Percentiles rank a stretch among this genome's conserved stretches.
These are phyloP conservation scores for Athalia circularis DNA, from an alignment of 2,888 invertebrate genomes.

Conservation along the genomic window DNA sequence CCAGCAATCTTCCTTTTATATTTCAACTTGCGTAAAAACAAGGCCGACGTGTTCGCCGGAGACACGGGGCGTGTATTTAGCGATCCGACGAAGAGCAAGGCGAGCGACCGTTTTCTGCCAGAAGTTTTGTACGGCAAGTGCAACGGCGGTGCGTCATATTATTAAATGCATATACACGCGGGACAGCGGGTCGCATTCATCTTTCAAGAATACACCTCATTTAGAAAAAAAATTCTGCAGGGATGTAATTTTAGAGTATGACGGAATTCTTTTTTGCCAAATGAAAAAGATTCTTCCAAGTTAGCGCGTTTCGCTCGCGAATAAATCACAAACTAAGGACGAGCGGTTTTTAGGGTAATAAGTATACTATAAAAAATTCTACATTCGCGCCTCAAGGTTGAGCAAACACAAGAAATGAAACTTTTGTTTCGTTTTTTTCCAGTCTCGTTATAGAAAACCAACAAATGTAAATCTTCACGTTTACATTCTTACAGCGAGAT, in stretches of 20 bases:
- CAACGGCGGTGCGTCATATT: too few species aligned
- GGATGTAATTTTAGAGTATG: conserved; percentile 57
- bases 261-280: conserved; percentile 47
- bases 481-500: conserved; percentile 5
- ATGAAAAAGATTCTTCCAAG: conserved; percentile 33
- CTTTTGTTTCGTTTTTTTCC: not conserved
- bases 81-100: conserved; percentile 16
- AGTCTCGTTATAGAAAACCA: conserved; percentile 34
- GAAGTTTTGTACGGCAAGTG: conserved; percentile 40
- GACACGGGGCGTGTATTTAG: conserved; percentile 42
- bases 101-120: not conserved
- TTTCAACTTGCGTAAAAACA: conserved; percentile 22
- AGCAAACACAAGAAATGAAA: conserved; percentile 4
- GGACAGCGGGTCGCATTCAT: conserved; percentile 57
- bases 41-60: conserved; percentile 14
- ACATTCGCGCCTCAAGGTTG: not conserved
- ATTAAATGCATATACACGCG: too few species aligned
- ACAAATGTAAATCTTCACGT: not conserved
- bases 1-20: conserved; percentile 32
- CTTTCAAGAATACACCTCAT: conserved; percentile 67
- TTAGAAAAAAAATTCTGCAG: conserved; percentile 59
- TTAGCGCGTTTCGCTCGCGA: conserved; percentile 39
- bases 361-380: not conserved
- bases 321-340: conserved; percentile 53
- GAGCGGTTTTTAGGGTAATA: conserved; percentile 25